A percentile compares a stretch with the other conserved stretches of the same genome.
Conservation (phyloP, 2,888 invertebrate species). For the Calameuta pallipes region DNA sequence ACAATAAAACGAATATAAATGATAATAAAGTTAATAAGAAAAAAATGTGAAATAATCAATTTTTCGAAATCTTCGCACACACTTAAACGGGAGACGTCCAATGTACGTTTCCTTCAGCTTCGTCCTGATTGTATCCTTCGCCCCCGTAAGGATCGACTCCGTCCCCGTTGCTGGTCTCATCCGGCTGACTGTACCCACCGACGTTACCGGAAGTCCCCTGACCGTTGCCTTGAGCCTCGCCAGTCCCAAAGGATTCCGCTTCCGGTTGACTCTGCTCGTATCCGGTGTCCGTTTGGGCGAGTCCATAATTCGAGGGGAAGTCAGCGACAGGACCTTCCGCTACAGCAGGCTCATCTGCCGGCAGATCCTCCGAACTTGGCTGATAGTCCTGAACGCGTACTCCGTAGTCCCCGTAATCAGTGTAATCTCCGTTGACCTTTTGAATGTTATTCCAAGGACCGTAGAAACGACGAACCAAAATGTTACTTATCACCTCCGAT, state of each 20-base stretch:
- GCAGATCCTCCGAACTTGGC: slow-evolving; percentile 17
- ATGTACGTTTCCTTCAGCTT: slow-evolving; percentile 4
- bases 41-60: no score
- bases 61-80: no score
- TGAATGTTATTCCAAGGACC: slow-evolving; percentile 31
- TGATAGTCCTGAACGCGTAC: slow-evolving; percentile 26
- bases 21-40: no score
- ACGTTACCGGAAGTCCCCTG: not conserved
- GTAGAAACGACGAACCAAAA: slow-evolving; percentile 4
- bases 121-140: not conserved
- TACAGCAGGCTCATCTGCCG: slow-evolving; percentile 10
- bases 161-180: not conserved
- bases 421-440: slow-evolving; percentile 39
- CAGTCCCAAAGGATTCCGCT: slow-evolving; percentile 23
- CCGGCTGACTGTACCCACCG: no score
- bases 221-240: not conserved
- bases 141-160: not conserved
- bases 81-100: not conserved
- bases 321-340: slow-evolving; percentile 7
- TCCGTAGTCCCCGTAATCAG: slow-evolving; percentile 41
- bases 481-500: not conserved
- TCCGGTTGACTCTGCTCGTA: slow-evolving; percentile 19
- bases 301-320: slow-evolving; percentile 23
- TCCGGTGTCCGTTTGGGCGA: slow-evolving; percentile 4
- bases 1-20: no score